Percentiles rank a stretch among this genome's conserved stretches.
phyloP scores from a whole-genome alignment of 1,140 invertebrate species.

The Mamestra configurata region DNA sequence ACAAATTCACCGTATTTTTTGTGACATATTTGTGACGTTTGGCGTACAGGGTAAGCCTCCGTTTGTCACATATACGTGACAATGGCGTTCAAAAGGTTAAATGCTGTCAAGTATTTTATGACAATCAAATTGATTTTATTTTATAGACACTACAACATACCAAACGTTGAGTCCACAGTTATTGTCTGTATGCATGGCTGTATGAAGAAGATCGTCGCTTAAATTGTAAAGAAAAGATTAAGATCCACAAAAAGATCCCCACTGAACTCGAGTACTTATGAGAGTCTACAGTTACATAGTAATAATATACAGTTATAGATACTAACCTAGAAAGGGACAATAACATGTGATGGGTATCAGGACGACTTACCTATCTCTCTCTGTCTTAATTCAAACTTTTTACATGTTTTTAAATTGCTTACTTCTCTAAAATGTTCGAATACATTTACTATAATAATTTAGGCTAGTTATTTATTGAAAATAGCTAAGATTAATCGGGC shows the following conservation, averaged over 20 bases:
- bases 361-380: slow-evolving; percentile 30
- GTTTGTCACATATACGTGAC: too few species aligned
- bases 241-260: neutral
- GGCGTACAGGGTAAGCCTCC: too few species aligned
- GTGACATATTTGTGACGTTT: too few species aligned
- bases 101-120: too few species aligned
- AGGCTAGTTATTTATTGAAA: neutral
- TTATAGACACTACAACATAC: too few species aligned
- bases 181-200: neutral
- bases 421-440: neutral
- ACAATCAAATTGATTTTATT: too few species aligned
- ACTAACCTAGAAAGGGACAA: slow-evolving; percentile 62
- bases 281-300: slow-evolving; percentile 37
- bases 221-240: too few species aligned
- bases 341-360: slow-evolving; percentile 58
- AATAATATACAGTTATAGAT: slow-evolving; percentile 40
- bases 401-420: neutral
- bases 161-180: too few species aligned
- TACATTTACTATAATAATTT: slow-evolving; percentile 10
- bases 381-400: slow-evolving; percentile 28
- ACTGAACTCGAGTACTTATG: slow-evolving; percentile 43
- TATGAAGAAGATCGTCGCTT: neutral
- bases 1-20: too few species aligned
- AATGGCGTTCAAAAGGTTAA: too few species aligned
- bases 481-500: neutral